Conservation (phyloP, 2,888 invertebrate genomes). For the Bimastos eiseni region DNA sequence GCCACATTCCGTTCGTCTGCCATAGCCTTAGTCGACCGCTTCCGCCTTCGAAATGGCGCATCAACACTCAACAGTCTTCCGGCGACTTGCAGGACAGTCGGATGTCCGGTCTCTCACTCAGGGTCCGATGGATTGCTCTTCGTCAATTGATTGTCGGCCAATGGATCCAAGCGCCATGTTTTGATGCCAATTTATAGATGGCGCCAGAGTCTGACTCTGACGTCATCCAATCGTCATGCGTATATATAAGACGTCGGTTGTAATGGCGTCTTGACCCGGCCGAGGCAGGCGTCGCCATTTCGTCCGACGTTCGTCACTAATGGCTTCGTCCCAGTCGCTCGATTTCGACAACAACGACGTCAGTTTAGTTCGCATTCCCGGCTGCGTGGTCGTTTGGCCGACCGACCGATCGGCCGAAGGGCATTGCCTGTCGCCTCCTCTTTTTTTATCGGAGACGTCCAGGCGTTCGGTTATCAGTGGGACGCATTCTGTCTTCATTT, state of each 20-base stretch:
- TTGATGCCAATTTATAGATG: slow-evolving; percentile 6
- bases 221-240: slow-evolving; percentile 7
- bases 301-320: slow-evolving; percentile 18
- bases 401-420: slow-evolving; percentile 2
- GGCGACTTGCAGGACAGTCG: slow-evolving; percentile 13
- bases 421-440: neutral
- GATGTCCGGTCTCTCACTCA: neutral
- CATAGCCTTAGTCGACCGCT: neutral
- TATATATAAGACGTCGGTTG: neutral
- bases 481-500: slow-evolving; percentile 8
- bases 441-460: slow-evolving; percentile 18
- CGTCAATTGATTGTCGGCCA: neutral
- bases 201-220: neutral
- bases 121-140: neutral
- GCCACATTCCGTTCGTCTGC: neutral
- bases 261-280: slow-evolving; percentile 23
- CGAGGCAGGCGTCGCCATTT: neutral
- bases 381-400: neutral
- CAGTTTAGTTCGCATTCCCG: neutral
- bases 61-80: neutral
- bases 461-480: neutral
- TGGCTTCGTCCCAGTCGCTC: slow-evolving; percentile 8
- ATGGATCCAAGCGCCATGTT: neutral
- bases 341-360: neutral
- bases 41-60: slow-evolving; percentile 13